Percentiles rank a stretch among this genome's conserved stretches.
phyloP scores from a whole-genome alignment of 1,140 invertebrate genomes.

The Drosophila arizonae region DNA sequence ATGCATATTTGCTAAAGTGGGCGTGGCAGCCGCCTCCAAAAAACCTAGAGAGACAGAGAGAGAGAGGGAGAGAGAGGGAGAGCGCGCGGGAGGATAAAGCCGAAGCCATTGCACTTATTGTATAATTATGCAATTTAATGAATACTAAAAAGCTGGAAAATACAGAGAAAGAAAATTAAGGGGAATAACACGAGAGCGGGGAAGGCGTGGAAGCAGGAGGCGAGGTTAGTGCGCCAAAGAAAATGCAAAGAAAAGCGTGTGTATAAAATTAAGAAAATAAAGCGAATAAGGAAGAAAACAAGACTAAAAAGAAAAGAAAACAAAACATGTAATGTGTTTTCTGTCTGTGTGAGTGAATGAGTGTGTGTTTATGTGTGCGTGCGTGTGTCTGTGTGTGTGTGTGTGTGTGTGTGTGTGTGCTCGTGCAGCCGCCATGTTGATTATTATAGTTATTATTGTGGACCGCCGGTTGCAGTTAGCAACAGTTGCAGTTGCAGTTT shows the following conservation, averaged over 20 bases:
- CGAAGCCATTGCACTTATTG: constrained; percentile 76
- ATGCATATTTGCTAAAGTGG: constrained; percentile 17
- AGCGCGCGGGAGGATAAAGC: constrained; percentile 15
- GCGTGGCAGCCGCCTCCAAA: constrained; percentile 2
- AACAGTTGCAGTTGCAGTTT: constrained; percentile 27
- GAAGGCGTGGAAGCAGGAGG: constrained; percentile 2
- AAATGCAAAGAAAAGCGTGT: constrained; percentile 61
- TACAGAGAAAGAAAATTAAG: constrained; percentile 1
- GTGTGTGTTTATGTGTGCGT: constrained; percentile 27
- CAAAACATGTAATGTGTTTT: constrained; percentile 16
- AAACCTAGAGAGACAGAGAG: not conserved
- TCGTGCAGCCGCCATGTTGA: constrained; percentile 58
- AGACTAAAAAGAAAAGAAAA: constrained; percentile 16
- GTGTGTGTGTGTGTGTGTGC: constrained; percentile 27
- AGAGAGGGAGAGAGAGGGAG: not conserved
- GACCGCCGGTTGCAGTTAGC: constrained; percentile 54
- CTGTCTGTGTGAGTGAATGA: constrained; percentile 24
- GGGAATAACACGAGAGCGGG: not conserved
- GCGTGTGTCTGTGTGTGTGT: constrained; percentile 21
- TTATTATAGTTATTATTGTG: constrained; percentile 75
- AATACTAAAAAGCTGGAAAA: constrained; percentile 71
- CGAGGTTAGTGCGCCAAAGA: constrained; percentile 43
- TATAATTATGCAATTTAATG: constrained; percentile 81
- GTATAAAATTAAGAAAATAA: constrained; percentile 77
- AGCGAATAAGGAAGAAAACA: constrained; percentile 52